Evolutionary conservation across 2,797 vertebrate genomes (phyloP).

Genomic region (Alectoris magna): DNA sequence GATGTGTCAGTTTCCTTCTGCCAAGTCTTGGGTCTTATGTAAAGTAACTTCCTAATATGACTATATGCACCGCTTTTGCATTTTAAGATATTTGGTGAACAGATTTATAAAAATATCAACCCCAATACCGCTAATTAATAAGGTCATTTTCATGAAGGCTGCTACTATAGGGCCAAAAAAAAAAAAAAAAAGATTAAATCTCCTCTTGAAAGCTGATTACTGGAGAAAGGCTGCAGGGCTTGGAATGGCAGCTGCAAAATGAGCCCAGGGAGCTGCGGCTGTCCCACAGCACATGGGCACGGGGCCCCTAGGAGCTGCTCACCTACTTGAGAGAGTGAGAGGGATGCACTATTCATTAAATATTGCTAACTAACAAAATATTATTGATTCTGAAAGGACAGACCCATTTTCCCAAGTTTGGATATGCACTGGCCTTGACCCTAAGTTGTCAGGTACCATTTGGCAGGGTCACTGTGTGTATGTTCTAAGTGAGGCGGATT

Average conservation of each 20-base stretch:
- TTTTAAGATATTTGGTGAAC: rapidly evolving
- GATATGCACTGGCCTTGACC: rapidly evolving
- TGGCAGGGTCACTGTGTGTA: rapidly evolving
- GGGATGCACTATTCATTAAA: rapidly evolving
- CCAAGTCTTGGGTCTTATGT: neutral
- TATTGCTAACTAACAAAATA: neutral
- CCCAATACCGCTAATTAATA: neutral
- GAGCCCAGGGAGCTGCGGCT: too few species aligned
- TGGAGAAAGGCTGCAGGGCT: too few species aligned
- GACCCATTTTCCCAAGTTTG: neutral
- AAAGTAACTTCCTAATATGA: neutral
- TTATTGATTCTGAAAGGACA: neutral
- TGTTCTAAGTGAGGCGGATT: rapidly evolving
- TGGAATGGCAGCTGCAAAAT: too few species aligned
- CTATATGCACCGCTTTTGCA: neutral
- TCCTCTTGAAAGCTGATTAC: too few species aligned
- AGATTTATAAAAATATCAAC: neutral
- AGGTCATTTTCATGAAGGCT: neutral
- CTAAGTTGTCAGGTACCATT: rapidly evolving
- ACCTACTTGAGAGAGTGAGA: rapidly evolving
- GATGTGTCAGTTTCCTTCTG: neutral
- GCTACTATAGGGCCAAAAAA: rapidly evolving
- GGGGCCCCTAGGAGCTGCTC: neutral
- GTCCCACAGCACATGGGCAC: too few species aligned
- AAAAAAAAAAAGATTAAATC: too few species aligned